Evolutionary conservation across 1,140 invertebrate species (phyloP).

Genomic region (Listronotus bonariensis): DNA sequence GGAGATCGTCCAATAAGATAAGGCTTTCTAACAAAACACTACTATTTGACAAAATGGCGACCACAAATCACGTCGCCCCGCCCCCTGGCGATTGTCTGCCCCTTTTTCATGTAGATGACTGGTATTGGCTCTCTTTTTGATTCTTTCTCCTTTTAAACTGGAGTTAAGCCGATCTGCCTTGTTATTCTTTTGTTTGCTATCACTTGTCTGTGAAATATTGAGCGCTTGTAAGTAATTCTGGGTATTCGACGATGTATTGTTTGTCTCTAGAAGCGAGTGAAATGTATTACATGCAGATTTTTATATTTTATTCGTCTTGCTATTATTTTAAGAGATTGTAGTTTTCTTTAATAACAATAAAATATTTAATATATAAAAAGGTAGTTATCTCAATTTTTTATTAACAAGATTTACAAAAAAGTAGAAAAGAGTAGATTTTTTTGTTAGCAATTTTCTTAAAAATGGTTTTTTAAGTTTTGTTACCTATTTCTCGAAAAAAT

Average conservation of each 20-base stretch:
- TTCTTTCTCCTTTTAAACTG: slow-evolving; percentile 51
- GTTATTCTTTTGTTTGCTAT: slow-evolving; percentile 51
- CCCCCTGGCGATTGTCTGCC: slow-evolving; percentile 56
- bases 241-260: slow-evolving; percentile 35
- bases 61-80: slow-evolving; percentile 56
- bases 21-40: slow-evolving; percentile 57
- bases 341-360: too few relatives aligned
- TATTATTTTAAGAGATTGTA: too few relatives aligned
- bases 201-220: slow-evolving; percentile 48
- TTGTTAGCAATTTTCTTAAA: too few relatives aligned
- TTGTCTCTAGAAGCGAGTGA: slow-evolving; percentile 19
- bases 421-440: too few relatives aligned
- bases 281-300: slow-evolving; percentile 17
- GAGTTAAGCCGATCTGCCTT: slow-evolving; percentile 50
- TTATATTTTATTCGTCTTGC: slow-evolving; percentile 4
- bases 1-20: slow-evolving; percentile 58
- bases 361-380: too few relatives aligned
- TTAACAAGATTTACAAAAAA: too few relatives aligned
- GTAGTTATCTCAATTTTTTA: too few relatives aligned
- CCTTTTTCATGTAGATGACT: slow-evolving; percentile 56
- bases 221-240: slow-evolving; percentile 43
- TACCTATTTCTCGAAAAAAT: too few relatives aligned
- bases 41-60: slow-evolving; percentile 59
- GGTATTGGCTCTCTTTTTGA: slow-evolving; percentile 54
- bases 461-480: too few relatives aligned